phyloP scores from a whole-genome alignment of 2,113 vertebrate genomes.

The Motacilla tschutschensis region DNA sequence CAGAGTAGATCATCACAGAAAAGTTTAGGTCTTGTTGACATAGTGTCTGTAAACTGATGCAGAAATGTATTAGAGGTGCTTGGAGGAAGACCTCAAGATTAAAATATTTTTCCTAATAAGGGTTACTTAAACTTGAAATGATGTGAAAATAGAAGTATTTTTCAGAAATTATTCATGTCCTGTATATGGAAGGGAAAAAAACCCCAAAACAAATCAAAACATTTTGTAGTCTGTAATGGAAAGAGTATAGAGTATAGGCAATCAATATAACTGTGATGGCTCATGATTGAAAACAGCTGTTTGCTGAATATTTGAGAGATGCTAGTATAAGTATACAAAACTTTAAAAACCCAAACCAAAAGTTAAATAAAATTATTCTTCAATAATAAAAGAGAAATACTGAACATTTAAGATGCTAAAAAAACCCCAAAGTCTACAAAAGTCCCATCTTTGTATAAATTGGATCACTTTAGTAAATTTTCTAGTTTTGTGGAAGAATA shows the following conservation, averaged over 20 bases:
- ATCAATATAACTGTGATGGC: not conserved
- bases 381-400: not conserved
- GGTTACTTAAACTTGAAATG: not conserved
- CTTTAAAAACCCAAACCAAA: not conserved
- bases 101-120: not conserved
- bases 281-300: not conserved
- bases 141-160: not conserved
- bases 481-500: not conserved
- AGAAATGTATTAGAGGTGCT: not conserved
- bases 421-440: accelerated
- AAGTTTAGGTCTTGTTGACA: not conserved
- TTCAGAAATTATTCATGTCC: not conserved
- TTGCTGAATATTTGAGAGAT: not conserved
- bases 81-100: not conserved
- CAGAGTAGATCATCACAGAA: not conserved
- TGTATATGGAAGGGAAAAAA: accelerated
- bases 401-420: not conserved
- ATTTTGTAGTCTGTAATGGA: not conserved
- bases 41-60: not conserved
- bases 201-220: no score
- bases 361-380: not conserved
- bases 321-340: not conserved
- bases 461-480: not conserved
- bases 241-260: not conserved
- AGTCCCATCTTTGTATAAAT: not conserved